Conservation (phyloP, 2,797 vertebrate species). For the Calcarius lapponicus region DNA sequence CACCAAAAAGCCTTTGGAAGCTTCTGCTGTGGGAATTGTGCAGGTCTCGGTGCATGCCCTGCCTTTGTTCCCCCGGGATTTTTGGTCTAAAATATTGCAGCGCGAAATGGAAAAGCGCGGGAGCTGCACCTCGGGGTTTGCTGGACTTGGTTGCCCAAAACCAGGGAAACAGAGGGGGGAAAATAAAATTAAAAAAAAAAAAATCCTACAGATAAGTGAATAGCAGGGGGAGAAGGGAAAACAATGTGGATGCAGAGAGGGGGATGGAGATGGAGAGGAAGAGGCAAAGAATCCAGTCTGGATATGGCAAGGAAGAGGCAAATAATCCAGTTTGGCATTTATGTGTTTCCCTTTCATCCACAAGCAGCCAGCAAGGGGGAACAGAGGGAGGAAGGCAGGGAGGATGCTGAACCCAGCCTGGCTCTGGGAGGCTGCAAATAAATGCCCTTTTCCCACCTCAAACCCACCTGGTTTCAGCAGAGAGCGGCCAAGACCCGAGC, state of each 20-base stretch:
- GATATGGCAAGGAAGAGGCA: not conserved
- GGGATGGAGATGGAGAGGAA: not conserved
- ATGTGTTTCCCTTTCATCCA: not conserved
- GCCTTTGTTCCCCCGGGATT: accelerated
- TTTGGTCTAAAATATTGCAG: not conserved
- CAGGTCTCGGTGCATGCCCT: accelerated
- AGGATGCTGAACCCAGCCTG: not conserved
- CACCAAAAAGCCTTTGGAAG: not conserved
- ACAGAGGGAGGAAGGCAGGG: accelerated
- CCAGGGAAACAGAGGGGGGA: accelerated
- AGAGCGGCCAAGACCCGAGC: accelerated
- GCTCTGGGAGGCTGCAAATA: accelerated
- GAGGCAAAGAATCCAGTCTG: not conserved
- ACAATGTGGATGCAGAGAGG: not conserved
- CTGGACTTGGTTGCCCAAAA: not conserved
- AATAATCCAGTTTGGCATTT: accelerated
- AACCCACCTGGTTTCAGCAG: accelerated
- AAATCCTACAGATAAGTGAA: not conserved
- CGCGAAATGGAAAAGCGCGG: not conserved
- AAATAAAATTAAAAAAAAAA: not conserved
- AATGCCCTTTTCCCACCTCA: not conserved
- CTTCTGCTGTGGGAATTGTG: accelerated
- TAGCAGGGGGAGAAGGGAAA: not conserved
- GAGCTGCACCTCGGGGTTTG: not conserved
- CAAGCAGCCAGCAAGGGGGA: accelerated